Evolutionary conservation across 2,888 invertebrate species (phyloP), one percentile per base, ranked within the genome.

Genomic region (Diploptera punctata): DNA sequence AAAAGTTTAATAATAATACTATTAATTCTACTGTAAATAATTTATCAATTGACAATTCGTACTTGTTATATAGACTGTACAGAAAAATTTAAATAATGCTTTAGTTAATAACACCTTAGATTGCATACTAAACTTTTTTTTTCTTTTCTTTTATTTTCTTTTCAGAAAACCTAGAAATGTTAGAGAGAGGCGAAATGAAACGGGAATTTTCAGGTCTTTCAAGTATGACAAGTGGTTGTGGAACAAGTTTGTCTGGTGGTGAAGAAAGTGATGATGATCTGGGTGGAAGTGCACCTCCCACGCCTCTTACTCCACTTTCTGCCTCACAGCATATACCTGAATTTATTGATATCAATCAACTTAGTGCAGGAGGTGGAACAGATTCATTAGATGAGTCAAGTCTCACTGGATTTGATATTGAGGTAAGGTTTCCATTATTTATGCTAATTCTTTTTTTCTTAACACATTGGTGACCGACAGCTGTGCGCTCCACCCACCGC

Each of bases 181-280:
- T 96, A 49, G 95, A 96, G 81, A 87, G 93, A 1, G 95, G 96
- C 1, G 95, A 95, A 83, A 90, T 96, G 90, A 95, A 95, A 80
- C 93, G 94, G 67, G 84, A 85, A 57, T 79, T 79, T 70, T 68
- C 73, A 21, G 49, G 61, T 10, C 31, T 71, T 0, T 67, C 62
- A 26, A 54, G 43, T 29, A 33, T 43, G n/a, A 52, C 18, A 29
- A 47, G 62, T 33, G 67, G 47, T 3, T 65, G 65, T 26, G 47
- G 65, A n/a, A 65, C 65, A 18, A 65, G 65, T 47, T 18, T 47
- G 2, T 65, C 65, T 24, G 65, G 47, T 18, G 65, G 65, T 18
- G 74, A 73, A 29, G 75, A 67, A 5, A 74, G 73, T 47, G 78
- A 78, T 67, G 77, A 77, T 26, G 78, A 77, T 29, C 75, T 74